Evolutionary conservation across 1,140 invertebrate species (phyloP).

Genomic region (Tetranychus cinnabarinus): DNA sequence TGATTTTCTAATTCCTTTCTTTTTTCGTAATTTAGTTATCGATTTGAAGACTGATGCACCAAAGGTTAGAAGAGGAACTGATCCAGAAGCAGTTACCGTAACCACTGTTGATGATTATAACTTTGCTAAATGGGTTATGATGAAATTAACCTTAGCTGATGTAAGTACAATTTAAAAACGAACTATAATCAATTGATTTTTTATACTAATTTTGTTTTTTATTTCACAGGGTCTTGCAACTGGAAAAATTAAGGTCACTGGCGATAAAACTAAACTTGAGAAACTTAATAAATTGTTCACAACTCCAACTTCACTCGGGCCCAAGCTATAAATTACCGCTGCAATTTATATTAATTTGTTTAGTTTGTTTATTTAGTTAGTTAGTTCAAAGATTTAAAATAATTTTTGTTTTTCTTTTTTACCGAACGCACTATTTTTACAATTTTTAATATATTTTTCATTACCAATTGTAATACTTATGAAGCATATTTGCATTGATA

Average conservation of each 20-base stretch:
- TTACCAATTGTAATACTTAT: too few relatives aligned
- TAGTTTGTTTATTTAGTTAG: background rate
- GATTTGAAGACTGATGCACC: background rate
- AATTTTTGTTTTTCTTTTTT: too few relatives aligned
- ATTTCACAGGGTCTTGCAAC: background rate
- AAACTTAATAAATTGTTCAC: background rate
- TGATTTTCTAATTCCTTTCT: background rate
- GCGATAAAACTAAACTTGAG: background rate
- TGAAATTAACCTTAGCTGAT: background rate
- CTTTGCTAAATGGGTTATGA: background rate
- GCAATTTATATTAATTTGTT: background rate
- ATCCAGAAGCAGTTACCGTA: too few relatives aligned
- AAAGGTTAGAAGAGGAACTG: background rate
- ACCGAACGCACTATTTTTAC: too few relatives aligned
- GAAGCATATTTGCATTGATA: too few relatives aligned
- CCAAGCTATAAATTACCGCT: background rate
- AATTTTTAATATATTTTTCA: too few relatives aligned
- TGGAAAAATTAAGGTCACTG: background rate
- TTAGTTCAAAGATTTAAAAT: background rate
- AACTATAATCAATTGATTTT: background rate
- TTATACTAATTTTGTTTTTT: background rate
- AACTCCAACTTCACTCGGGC: background rate
- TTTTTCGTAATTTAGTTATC: background rate
- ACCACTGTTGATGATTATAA: background rate
- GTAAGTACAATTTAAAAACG: background rate